A percentile compares a stretch with the other conserved stretches of the same genome.
Conservation (phyloP, 64 coral and sea anemone genomes). For the Dendronephthya gigantea region DNA sequence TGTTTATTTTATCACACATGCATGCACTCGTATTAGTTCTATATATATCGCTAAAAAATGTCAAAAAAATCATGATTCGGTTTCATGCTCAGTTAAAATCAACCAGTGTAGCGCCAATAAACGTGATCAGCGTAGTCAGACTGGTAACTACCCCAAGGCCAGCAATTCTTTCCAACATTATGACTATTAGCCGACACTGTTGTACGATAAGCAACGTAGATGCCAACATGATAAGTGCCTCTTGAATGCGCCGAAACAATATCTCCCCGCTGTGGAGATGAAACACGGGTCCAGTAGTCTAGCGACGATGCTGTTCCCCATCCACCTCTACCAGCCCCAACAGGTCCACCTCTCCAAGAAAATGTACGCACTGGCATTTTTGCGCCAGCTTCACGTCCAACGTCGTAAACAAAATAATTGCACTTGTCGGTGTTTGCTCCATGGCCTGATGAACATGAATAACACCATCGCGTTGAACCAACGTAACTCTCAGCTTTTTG, state of each 20-base stretch:
- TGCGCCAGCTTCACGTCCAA: slow-evolving; percentile 30
- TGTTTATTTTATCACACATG: too few species aligned
- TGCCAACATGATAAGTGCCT: slow-evolving; percentile 15
- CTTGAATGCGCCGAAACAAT: slow-evolving; percentile 18
- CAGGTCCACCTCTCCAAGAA: background rate
- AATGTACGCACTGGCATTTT: slow-evolving; percentile 30
- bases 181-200: slow-evolving; percentile 22
- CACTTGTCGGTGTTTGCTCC: slow-evolving; percentile 32
- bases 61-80: too few species aligned
- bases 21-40: too few species aligned
- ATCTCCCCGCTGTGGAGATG: background rate
- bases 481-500: slow-evolving; percentile 6
- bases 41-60: too few species aligned
- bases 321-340: background rate
- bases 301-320: slow-evolving; percentile 3
- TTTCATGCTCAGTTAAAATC: too few species aligned
- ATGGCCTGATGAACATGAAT: background rate
- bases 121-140: background rate
- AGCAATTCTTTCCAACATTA: background rate
- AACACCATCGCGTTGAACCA: slow-evolving; percentile 14
- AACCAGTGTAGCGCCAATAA: slow-evolving; percentile 24
- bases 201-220: slow-evolving; percentile 2
- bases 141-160: background rate
- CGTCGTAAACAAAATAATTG: slow-evolving; percentile 48
- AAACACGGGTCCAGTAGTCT: background rate